Evolutionary conservation across 2,113 vertebrate species (phyloP).

Genomic region (Scytalopus superciliaris): DNA sequence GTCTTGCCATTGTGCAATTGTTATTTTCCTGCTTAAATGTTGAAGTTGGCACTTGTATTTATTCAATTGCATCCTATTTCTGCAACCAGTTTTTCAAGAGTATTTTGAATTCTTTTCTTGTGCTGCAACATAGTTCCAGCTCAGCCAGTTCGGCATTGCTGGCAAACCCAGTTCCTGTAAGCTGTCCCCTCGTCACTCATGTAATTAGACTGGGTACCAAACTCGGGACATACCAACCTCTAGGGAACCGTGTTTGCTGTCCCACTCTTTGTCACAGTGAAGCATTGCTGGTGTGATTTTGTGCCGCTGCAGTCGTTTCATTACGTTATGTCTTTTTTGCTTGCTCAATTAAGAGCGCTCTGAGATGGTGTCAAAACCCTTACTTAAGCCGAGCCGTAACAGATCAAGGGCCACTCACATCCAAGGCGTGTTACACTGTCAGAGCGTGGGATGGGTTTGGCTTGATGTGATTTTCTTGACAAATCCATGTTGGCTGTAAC

Average conservation of each 20-base stretch:
- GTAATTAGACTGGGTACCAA: neutral
- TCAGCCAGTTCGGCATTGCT: neutral
- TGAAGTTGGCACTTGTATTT: neutral
- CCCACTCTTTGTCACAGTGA: neutral
- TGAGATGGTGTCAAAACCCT: neutral
- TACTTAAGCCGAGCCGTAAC: neutral
- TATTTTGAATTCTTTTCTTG: neutral
- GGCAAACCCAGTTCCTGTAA: neutral
- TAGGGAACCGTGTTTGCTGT: neutral
- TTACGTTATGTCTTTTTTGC: neutral
- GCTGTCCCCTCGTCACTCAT: neutral
- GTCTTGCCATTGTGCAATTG: neutral
- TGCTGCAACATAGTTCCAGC: neutral
- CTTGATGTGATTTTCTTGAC: neutral
- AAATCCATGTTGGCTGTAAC: neutral
- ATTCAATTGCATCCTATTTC: neutral
- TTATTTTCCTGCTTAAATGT: neutral
- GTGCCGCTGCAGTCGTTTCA: neutral
- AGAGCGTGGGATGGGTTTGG: neutral
- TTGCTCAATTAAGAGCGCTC: neutral
- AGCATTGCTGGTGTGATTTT: neutral
- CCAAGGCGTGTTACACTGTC: neutral
- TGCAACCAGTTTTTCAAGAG: neutral
- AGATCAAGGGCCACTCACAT: neutral
- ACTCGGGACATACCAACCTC: neutral